phyloP scores from a whole-genome alignment of 2,888 invertebrate species.

The Auanema freiburgensis region DNA sequence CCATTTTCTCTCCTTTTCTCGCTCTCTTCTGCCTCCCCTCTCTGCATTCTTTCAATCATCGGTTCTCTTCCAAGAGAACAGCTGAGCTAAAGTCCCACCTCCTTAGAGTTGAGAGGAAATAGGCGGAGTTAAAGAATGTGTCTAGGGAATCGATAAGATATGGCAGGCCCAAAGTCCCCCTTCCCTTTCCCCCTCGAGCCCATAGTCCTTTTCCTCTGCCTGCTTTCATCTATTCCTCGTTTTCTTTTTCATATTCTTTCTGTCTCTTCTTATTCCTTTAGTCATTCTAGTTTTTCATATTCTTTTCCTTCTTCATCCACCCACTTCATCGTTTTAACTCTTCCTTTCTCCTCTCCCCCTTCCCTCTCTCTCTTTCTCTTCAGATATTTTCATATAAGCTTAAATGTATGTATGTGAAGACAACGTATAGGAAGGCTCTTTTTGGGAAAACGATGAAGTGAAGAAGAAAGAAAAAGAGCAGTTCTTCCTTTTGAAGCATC shows the following conservation, averaged over 20 bases:
- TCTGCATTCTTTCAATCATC: background rate
- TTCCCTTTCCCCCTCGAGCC: slow-evolving; percentile 1
- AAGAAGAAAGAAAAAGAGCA: no score
- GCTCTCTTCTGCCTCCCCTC: background rate
- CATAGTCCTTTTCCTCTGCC: slow-evolving; percentile 1
- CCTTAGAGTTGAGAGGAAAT: background rate
- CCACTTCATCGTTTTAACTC: background rate
- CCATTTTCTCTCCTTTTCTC: background rate
- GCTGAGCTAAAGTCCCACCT: no score
- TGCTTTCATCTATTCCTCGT: background rate
- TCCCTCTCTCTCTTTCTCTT: background rate
- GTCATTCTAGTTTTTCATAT: background rate
- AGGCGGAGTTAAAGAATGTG: slow-evolving; percentile 1
- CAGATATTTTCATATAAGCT: no score
- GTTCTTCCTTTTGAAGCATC: no score
- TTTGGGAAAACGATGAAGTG: no score
- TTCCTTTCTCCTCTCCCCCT: background rate
- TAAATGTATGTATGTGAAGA: no score
- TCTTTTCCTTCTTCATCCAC: slow-evolving; percentile 2
- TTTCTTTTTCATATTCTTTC: slow-evolving; percentile 1
- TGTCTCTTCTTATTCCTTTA: background rate
- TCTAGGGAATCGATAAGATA: background rate
- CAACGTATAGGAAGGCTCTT: no score
- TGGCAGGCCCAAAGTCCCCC: background rate
- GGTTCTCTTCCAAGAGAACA: no score